phyloP scores from a whole-genome alignment of 2,888 invertebrate genomes.

The Eupithecia inturbata region DNA sequence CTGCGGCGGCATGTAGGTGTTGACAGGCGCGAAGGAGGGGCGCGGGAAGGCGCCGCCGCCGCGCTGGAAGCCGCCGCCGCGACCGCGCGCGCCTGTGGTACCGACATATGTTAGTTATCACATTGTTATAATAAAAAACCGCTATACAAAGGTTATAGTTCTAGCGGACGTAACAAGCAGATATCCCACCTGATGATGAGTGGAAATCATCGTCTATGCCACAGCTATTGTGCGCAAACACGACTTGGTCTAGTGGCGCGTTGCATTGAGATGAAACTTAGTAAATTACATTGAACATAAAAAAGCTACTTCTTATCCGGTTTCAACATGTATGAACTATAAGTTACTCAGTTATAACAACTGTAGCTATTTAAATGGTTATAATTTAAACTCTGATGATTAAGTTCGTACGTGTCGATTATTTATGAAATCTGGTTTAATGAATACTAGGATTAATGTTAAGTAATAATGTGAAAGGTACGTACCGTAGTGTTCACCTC shows the following conservation, averaged over 20 bases:
- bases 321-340: background rate
- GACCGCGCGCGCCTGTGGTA: conserved; percentile 67
- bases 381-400: no score
- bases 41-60: conserved; percentile 74
- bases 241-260: no score
- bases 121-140: background rate
- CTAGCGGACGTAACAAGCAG: background rate
- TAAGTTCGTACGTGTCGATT: background rate
- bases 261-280: no score
- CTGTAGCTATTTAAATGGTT: no score
- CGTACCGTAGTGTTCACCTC: conserved; percentile 57
- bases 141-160: no score
- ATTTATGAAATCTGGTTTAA: background rate
- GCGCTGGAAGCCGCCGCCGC: conserved; percentile 72
- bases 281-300: background rate
- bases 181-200: background rate
- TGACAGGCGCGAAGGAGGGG: conserved; percentile 76
- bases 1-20: conserved; percentile 77
- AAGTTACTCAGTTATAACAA: no score
- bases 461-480: conserved; percentile 10
- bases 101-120: background rate
- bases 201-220: no score
- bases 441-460: background rate
- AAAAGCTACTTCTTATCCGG: background rate
- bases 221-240: no score